These are phyloP conservation scores for Arion vulgaris DNA, from an alignment of 1,140 invertebrate species.

Conservation along the genomic window DNA sequence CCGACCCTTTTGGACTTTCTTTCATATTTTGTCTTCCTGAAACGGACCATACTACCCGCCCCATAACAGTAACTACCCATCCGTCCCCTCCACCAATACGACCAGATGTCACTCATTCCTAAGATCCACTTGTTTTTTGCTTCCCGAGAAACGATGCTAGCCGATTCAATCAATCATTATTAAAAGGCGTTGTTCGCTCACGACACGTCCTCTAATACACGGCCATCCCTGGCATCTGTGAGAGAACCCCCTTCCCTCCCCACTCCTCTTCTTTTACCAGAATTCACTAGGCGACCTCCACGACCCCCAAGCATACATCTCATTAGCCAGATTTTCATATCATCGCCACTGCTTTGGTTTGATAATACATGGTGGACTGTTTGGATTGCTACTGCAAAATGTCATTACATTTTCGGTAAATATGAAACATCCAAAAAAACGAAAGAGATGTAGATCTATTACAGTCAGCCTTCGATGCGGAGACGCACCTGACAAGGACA, in stretches of 20 bases:
- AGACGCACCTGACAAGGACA: too few relatives aligned
- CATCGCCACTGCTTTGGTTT: not conserved
- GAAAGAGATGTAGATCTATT: too few relatives aligned
- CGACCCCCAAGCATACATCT: not conserved
- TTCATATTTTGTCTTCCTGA: not conserved
- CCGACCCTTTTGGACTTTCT: too few relatives aligned
- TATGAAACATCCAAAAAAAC: too few relatives aligned
- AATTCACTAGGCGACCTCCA: not conserved
- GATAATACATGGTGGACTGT: not conserved
- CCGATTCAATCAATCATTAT: conserved; percentile 5
- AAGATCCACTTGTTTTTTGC: not conserved
- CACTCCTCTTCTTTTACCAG: too few relatives aligned
- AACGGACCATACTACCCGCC: not conserved
- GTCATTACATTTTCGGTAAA: not conserved
- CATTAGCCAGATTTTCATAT: not conserved
- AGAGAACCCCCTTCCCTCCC: not conserved
- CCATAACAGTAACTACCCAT: not conserved
- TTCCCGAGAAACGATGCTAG: not conserved
- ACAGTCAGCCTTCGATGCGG: too few relatives aligned
- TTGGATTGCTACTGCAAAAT: not conserved
- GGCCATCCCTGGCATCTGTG: not conserved
- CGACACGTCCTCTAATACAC: not conserved
- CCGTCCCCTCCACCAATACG: too few relatives aligned
- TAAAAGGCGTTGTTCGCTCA: not conserved
- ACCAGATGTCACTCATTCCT: not conserved